phyloP scores from a whole-genome alignment of 2,888 invertebrate species.

The Epirrhoe tristata region DNA sequence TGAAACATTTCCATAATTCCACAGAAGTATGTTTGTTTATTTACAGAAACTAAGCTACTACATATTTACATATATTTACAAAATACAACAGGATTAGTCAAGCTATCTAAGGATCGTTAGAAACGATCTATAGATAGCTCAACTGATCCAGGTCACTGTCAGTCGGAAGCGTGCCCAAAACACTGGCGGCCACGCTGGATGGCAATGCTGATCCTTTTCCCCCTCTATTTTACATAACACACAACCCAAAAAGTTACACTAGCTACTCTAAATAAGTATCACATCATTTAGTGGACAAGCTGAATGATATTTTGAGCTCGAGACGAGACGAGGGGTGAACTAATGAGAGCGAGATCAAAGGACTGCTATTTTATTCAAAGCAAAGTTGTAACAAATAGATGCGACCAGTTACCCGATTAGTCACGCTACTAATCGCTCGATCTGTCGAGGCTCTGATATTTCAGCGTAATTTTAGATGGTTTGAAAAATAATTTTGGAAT shows the following conservation, averaged over 20 bases:
- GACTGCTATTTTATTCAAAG: conserved; percentile 43
- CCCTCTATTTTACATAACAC: too few relatives aligned
- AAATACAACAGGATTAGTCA: too few relatives aligned
- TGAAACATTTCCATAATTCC: neutral
- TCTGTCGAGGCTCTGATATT: conserved; percentile 4
- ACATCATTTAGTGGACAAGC: conserved; percentile 8
- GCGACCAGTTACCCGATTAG: conserved; percentile 25
- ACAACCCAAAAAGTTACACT: neutral
- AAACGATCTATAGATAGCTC: too few relatives aligned
- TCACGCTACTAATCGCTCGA: conserved; percentile 30
- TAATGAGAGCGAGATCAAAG: conserved; percentile 47
- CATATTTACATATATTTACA: too few relatives aligned
- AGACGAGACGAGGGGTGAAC: conserved; percentile 32
- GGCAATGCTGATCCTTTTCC: too few relatives aligned
- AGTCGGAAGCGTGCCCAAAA: too few relatives aligned
- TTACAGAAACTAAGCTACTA: too few relatives aligned
- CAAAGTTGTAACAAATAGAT: conserved; percentile 39
- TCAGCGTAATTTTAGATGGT: conserved; percentile 2
- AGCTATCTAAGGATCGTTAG: too few relatives aligned
- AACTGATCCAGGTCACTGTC: too few relatives aligned
- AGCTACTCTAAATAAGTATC: neutral
- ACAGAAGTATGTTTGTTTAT: neutral
- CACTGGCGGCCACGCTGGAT: too few relatives aligned
- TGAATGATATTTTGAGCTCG: conserved; percentile 32
- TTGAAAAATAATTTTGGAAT: neutral